Evolutionary conservation across 2,888 invertebrate genomes (phyloP).

Genomic region (Meloe dianella): DNA sequence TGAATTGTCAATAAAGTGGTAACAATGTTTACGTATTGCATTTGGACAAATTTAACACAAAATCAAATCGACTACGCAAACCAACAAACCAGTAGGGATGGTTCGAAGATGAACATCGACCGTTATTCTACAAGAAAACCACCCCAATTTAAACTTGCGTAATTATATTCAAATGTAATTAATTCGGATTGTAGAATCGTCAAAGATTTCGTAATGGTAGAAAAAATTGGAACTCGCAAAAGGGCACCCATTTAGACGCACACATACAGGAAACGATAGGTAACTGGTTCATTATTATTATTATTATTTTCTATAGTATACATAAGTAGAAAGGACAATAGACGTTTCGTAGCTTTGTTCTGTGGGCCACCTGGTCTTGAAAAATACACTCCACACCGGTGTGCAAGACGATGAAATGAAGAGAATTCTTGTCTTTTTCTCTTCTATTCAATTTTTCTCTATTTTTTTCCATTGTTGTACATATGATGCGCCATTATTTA

Average conservation of each 20-base stretch:
- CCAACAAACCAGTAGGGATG: not conserved
- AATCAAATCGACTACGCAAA: not conserved
- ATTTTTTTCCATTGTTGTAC: not conserved
- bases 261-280: not conserved
- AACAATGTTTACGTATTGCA: not conserved
- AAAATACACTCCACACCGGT: slow-evolving; percentile 30
- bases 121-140: not conserved
- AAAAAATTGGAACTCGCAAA: not conserved
- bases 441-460: not conserved
- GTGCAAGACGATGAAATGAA: slow-evolving; percentile 24
- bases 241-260: not conserved
- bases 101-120: not conserved
- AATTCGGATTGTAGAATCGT: slow-evolving; percentile 34
- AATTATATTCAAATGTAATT: slow-evolving; percentile 38
- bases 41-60: not conserved
- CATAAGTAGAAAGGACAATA: slow-evolving; percentile 43
- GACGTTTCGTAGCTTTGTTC: slow-evolving; percentile 48
- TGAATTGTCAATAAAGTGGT: not conserved
- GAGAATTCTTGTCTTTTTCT: not conserved
- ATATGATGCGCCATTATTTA: slow-evolving; percentile 46
- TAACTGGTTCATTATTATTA: not conserved
- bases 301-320: not conserved
- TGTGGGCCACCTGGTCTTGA: slow-evolving; percentile 46
- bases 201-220: not conserved
- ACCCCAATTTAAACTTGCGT: slow-evolving; percentile 9